Base-by-base conservation (phyloP, 2,888 invertebrate species). In the Augochlorella aurata region DNA sequence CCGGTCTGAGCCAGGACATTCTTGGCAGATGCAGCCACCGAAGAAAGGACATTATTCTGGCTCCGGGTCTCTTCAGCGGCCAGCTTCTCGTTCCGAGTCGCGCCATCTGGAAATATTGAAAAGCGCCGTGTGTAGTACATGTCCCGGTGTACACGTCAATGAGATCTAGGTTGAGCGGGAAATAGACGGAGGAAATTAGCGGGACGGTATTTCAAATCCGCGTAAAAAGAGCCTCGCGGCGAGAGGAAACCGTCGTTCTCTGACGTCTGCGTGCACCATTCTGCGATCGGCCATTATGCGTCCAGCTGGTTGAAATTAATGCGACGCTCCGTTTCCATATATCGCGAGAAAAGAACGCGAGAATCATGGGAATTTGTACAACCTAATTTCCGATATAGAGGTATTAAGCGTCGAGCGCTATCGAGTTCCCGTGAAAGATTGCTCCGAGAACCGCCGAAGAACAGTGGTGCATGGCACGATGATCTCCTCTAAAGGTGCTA, bases 1-100 rank as follows among this genome's bases (percentile, higher is more conserved):
- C 94, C 94, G 77, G 92, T 94, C 90, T 94, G 94, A 49, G 94
- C 94, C 76, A 94, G 91, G 79, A 94, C 92, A 83, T 94, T 93
- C 71, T 94, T 94, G 78, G 90, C 87, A 84, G 90, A 87, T 79
- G 87, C 90, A 50, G 85, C 65, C 45, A 74, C 77, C 69, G 77
- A 68, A n/a, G 79, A 24, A 47, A 73, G 21, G n/a, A 81, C 63
- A 54, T 77, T 79, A 72, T 68, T 83, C 72, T 71, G 75, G 71
- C 61, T 82, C 67, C 45, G 72, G 29, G 50, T 50, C 44, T 75
- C 70, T 63, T 73, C 71, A 61, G 50, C 65, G 78, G 63, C 45
- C 50, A 52, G 47, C 45, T 82, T 74, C 49, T 73, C 83, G 18
- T 58, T 74, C 45, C 71, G 68, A 61, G 74, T 24, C 63, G 71